A percentile compares a stretch with the other conserved stretches of the same genome.
Evolutionary conservation across 2,888 invertebrate genomes (phyloP).

Genomic region (Mythimna impura): DNA sequence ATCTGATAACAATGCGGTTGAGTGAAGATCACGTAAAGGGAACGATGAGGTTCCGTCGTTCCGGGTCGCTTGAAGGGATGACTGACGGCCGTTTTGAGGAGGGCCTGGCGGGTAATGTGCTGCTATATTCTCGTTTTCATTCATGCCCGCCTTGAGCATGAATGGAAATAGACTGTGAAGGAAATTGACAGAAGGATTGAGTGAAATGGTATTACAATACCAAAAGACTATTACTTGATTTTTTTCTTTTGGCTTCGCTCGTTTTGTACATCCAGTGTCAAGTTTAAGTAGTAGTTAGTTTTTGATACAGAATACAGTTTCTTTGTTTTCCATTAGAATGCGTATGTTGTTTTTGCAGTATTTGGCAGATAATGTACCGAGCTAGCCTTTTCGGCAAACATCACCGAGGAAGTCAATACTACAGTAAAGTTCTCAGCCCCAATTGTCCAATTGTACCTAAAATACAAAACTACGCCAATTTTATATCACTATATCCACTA

Average conservation of each 20-base stretch:
- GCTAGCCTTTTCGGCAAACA: too few species aligned
- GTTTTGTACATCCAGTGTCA: too few species aligned
- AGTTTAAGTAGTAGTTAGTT: too few species aligned
- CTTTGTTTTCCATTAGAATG: too few species aligned
- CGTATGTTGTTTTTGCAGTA: too few species aligned
- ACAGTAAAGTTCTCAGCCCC: too few species aligned
- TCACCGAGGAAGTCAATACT: too few species aligned
- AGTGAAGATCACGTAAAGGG: conserved; percentile 49
- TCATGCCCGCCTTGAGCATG: conserved; percentile 11
- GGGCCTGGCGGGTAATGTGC: conserved; percentile 28
- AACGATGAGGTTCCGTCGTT: conserved; percentile 35
- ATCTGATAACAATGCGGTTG: conserved; percentile 50
- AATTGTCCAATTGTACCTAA: too few species aligned
- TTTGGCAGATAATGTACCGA: too few species aligned
- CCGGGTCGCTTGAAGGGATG: conserved; percentile 50
- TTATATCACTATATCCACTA: too few species aligned
- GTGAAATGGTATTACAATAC: not conserved
- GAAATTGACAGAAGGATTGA: not conserved
- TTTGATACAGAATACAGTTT: too few species aligned
- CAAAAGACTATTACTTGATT: not conserved
- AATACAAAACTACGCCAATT: too few species aligned
- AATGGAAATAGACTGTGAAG: conserved; percentile 14
- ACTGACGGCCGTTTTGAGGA: conserved; percentile 44
- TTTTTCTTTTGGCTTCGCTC: not conserved
- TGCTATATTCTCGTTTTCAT: conserved; percentile 7